A percentile compares a stretch with the other conserved stretches of the same genome.
phyloP scores from a whole-genome alignment of 2,797 vertebrate species.

The Serranus cabrilla region DNA sequence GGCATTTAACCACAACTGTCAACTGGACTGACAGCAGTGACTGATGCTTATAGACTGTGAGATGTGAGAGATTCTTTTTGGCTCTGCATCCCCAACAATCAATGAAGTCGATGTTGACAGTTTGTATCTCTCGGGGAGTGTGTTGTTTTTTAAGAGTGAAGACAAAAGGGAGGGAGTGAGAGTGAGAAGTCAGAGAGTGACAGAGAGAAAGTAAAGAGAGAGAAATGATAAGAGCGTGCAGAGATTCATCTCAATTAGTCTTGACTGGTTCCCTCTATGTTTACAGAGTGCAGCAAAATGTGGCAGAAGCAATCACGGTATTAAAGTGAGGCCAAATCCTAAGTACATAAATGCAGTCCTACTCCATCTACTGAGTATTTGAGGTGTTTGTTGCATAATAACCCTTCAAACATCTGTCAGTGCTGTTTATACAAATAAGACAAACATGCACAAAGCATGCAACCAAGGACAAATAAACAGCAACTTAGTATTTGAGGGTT shows the following conservation, averaged over 20 bases:
- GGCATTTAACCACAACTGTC: conserved; percentile 46
- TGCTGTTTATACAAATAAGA: conserved; percentile 11
- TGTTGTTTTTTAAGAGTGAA: conserved; percentile 33
- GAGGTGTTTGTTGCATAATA: conserved; percentile 33
- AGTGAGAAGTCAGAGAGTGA: conserved; percentile 47
- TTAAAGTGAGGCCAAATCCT: conserved; percentile 11
- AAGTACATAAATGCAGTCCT: conserved; percentile 14
- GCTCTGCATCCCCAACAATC: conserved; percentile 35
- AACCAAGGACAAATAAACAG: neutral
- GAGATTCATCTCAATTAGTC: conserved; percentile 43
- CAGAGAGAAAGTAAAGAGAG: neutral
- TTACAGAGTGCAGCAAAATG: conserved; percentile 28
- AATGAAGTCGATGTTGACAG: conserved; percentile 47
- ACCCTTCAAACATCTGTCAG: conserved; percentile 11
- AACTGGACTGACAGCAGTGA: conserved; percentile 32
- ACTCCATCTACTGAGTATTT: conserved; percentile 7
- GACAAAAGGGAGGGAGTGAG: conserved; percentile 24
- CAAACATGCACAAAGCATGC: neutral
- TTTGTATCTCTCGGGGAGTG: conserved; percentile 37
- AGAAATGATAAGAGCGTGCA: conserved; percentile 4
- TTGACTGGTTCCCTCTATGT: conserved; percentile 36
- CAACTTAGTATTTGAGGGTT: neutral
- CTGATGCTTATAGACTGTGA: conserved; percentile 16
- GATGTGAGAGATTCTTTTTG: conserved; percentile 34
- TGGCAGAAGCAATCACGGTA: conserved; percentile 5